Base-by-base conservation (phyloP, 2,113 vertebrate genomes). In the Sigmodon hispidus region DNA sequence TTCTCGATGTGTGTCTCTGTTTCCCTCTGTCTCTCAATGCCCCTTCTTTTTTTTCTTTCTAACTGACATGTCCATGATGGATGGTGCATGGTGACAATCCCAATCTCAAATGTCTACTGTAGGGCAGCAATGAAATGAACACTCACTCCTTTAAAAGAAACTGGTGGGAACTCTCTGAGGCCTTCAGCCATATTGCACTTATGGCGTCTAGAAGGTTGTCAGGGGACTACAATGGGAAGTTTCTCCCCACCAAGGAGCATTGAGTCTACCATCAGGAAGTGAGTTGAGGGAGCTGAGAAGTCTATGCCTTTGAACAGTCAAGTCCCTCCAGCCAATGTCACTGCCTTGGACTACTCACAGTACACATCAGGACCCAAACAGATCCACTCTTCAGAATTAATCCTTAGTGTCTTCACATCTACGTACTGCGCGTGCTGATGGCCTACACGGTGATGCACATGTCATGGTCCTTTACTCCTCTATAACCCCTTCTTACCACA, bases 181-280 rank as follows among this genome's bases (percentile, higher is more conserved):
- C 73, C 65, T 50, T 12, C n/a, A 26, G 45, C 31, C 3, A 0
- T 43, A 61, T 69, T 90, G 73, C 77, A 63, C 31, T 91, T 67
- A 45, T 1, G 45, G 61, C 15, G 3, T 31, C 52, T 1, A 4
- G 1, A 17, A 11, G 5, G 7, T 19, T 0, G 3, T 65, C 19
- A 34, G 75, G 89, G 87, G 76, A 86, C 55, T 34, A 48, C 24
- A 73, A 19, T 40, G 1, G 4, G 2, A 13, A 24, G 45, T 5
- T 63, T 36, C 43, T 55, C 2, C 5, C n/a, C 34, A 7, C 50
- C 55, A 57, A 67, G 48, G 19, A 76, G 36, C n/a, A 81, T 86
- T 59, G 67, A 21, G 43, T 69, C 73, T 88, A 17, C 26, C 6
- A 50, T 7, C 80, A 55, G 7, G 4, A 22, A 2, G 13, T 17